Evolutionary conservation across 2,113 vertebrate species (phyloP).

Genomic region (Zingel zingel): DNA sequence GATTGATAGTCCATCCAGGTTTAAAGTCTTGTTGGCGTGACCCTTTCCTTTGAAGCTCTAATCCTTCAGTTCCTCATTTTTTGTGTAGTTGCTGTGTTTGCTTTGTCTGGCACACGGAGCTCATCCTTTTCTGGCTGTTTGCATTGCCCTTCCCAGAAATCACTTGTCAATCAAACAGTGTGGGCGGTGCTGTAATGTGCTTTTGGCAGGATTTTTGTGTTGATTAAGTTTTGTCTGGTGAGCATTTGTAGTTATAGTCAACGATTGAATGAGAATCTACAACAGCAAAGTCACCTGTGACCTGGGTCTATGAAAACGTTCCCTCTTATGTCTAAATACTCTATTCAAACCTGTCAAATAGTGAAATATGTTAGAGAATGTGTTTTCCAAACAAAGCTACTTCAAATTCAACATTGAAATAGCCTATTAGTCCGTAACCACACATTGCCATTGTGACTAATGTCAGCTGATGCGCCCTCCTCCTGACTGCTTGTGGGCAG

Average conservation of each 20-base stretch:
- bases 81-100: conserved; percentile 50
- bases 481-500: conserved; percentile 60
- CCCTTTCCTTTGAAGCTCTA: conserved; percentile 6
- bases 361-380: neutral
- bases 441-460: conserved; percentile 56
- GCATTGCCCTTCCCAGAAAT: conserved; percentile 41
- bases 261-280: neutral
- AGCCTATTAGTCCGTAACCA: conserved; percentile 45
- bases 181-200: neutral
- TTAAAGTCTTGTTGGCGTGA: conserved; percentile 39
- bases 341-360: neutral
- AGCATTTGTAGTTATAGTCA: neutral
- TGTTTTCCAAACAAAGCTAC: conserved; percentile 29
- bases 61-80: conserved; percentile 6
- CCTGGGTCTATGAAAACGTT: neutral
- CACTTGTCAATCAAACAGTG: conserved; percentile 37
- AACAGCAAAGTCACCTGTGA: neutral
- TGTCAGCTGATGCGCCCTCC: conserved; percentile 55
- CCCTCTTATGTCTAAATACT: neutral
- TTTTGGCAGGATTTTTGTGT: neutral
- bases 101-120: conserved; percentile 37
- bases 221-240: neutral
- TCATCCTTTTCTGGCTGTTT: conserved; percentile 50
- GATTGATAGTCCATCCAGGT: conserved; percentile 13
- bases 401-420: conserved; percentile 38